These are phyloP conservation scores for Pseudoips prasinana DNA, from an alignment of 2,888 invertebrate species.

Conservation along the genomic window DNA sequence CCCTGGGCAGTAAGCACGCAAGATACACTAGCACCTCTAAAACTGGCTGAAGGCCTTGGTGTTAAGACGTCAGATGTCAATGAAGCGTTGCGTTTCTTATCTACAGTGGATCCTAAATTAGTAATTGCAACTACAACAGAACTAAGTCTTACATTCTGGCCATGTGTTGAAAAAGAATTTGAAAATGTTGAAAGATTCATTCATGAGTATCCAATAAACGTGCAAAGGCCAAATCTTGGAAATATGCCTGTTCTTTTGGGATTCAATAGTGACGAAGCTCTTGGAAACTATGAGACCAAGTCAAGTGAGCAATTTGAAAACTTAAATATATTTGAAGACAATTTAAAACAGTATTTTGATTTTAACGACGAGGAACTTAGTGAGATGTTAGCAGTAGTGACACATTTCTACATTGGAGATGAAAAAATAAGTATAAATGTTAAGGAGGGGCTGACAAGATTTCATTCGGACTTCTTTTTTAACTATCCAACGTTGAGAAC, in stretches of 20 bases:
- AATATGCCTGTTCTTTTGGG: conserved; percentile 41
- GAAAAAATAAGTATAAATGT: conserved; percentile 26
- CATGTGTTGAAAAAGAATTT: conserved; percentile 47
- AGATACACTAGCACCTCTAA: conserved; percentile 35
- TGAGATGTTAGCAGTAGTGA: conserved; percentile 36
- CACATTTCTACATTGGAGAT: conserved; percentile 55
- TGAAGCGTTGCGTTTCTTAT: conserved; percentile 47
- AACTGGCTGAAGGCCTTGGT: conserved; percentile 44
- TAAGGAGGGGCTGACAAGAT: conserved; percentile 35
- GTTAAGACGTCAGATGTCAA: conserved; percentile 31
- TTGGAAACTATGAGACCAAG: conserved; percentile 14
- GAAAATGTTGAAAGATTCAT: conserved; percentile 39
- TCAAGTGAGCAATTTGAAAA: conserved; percentile 19
- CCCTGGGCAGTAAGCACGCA: conserved; percentile 32
- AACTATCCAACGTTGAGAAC: conserved; percentile 37
- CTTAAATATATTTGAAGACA: conserved; percentile 23
- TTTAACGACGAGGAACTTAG: conserved; percentile 27
- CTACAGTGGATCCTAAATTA: conserved; percentile 33
- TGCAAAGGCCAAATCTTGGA: conserved; percentile 22
- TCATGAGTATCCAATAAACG: conserved; percentile 36
- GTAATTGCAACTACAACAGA: conserved; percentile 39
- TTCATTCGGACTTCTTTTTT: conserved; percentile 44
- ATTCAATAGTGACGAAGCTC: conserved; percentile 37
- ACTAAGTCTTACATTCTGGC: conserved; percentile 27
- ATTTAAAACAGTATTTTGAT: conserved; percentile 29